These are phyloP conservation scores for Chymomyza fuscimana DNA, from an alignment of 2,888 invertebrate genomes.

Conservation along the genomic window DNA sequence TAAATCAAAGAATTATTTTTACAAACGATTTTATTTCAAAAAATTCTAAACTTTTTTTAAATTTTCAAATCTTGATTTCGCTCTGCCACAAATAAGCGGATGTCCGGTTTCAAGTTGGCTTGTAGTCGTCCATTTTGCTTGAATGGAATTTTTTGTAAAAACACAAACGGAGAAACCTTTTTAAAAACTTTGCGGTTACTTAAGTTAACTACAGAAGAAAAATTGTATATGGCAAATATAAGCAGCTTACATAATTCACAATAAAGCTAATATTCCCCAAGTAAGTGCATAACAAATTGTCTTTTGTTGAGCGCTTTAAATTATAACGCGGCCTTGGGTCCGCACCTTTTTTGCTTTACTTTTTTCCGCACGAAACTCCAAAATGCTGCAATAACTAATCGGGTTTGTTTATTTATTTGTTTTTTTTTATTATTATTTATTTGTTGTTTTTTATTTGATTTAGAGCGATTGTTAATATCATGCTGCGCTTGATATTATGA, in stretches of 20 bases:
- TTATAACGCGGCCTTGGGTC: slow-evolving; percentile 55
- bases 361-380: slow-evolving; percentile 57
- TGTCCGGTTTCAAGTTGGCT: too few species aligned
- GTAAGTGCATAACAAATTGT: slow-evolving; percentile 30
- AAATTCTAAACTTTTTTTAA: background rate
- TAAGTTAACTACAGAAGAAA: background rate
- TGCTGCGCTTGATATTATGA: slow-evolving; percentile 54
- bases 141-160: too few species aligned
- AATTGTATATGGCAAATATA: background rate
- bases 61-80: slow-evolving; percentile 7
- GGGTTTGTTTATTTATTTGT: background rate
- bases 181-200: too few species aligned
- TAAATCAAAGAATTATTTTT: too few species aligned
- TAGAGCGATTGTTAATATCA: slow-evolving; percentile 39
- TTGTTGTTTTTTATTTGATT: slow-evolving; percentile 1
- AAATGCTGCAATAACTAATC: slow-evolving; percentile 45
- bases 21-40: too few species aligned
- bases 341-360: slow-evolving; percentile 57
- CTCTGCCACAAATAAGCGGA: too few species aligned
- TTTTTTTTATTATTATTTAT: background rate
- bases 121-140: too few species aligned
- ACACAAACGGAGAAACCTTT: too few species aligned
- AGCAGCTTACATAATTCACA: background rate
- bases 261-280: background rate
- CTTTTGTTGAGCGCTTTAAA: slow-evolving; percentile 54